A percentile compares a stretch with the other conserved stretches of the same genome.
These are phyloP conservation scores for Aphelocoma californica DNA, from an alignment of 2,797 vertebrate genomes.

Conservation along the genomic window DNA sequence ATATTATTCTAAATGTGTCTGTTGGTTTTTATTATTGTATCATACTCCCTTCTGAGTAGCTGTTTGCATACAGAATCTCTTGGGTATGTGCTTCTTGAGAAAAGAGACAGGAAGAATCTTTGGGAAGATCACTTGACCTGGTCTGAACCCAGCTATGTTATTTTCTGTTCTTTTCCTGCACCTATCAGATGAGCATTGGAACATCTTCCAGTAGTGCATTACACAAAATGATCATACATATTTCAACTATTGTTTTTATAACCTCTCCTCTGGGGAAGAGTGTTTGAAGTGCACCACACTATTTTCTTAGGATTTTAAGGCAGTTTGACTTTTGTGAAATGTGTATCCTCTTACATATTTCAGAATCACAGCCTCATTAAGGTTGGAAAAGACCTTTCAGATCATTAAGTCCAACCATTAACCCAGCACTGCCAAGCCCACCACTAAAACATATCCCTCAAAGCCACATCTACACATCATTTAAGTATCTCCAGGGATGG, in stretches of 20 bases:
- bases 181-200: background rate
- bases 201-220: slow-evolving; percentile 12
- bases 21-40: background rate
- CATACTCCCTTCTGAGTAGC: background rate
- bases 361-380: background rate
- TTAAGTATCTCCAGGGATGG: background rate
- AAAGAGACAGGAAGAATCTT: background rate
- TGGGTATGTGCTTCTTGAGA: background rate
- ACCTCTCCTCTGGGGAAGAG: background rate
- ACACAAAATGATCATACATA: background rate
- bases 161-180: background rate
- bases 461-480: background rate
- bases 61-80: background rate
- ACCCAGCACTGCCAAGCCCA: background rate
- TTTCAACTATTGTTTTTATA: slow-evolving; percentile 37
- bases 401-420: background rate
- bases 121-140: background rate
- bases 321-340: background rate
- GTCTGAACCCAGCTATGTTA: background rate
- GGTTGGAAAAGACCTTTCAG: background rate
- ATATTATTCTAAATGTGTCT: background rate
- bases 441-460: background rate
- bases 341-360: background rate
- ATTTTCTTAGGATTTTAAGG: slow-evolving; percentile 3
- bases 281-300: background rate